A percentile compares a stretch with the other conserved stretches of the same genome.
These are phyloP conservation scores for Sphinx pinastri DNA, from an alignment of 2,888 invertebrate species.

Conservation along the genomic window DNA sequence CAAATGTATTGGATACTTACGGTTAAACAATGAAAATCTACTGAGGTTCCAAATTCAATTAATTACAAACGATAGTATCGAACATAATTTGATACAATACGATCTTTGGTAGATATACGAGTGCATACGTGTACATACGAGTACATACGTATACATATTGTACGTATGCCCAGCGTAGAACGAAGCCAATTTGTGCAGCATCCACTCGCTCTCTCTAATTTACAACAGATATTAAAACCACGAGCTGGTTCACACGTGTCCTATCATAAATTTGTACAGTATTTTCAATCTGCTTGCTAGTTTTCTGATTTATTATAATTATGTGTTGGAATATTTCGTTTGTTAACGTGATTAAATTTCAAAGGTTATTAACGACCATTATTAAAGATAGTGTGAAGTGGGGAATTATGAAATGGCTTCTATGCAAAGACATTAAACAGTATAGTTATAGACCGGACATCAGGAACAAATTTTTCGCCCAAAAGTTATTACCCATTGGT, in stretches of 20 bases:
- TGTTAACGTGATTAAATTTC: not conserved
- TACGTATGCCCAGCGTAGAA: conserved; percentile 28
- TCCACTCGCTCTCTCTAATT: conserved; percentile 59
- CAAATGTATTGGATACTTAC: too few species aligned
- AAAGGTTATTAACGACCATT: not conserved
- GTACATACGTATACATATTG: not conserved
- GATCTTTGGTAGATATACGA: not conserved
- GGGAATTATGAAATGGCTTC: too few species aligned
- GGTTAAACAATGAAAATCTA: too few species aligned
- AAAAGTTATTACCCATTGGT: too few species aligned
- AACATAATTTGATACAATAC: not conserved
- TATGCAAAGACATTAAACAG: too few species aligned
- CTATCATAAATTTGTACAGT: conserved; percentile 50
- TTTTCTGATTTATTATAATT: conserved; percentile 21
- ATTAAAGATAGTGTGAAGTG: too few species aligned
- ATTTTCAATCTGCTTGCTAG: conserved; percentile 19
- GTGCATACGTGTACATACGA: not conserved
- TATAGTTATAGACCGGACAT: too few species aligned
- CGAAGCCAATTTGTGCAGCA: conserved; percentile 49
- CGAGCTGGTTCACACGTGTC: conserved; percentile 61
- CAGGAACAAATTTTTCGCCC: too few species aligned
- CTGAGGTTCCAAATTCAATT: too few species aligned
- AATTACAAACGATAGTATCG: too few species aligned
- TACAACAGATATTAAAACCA: conserved; percentile 72
- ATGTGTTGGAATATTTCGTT: conserved; percentile 11